phyloP scores from a whole-genome alignment of 2,888 invertebrate species.

The Plebejus argus region DNA sequence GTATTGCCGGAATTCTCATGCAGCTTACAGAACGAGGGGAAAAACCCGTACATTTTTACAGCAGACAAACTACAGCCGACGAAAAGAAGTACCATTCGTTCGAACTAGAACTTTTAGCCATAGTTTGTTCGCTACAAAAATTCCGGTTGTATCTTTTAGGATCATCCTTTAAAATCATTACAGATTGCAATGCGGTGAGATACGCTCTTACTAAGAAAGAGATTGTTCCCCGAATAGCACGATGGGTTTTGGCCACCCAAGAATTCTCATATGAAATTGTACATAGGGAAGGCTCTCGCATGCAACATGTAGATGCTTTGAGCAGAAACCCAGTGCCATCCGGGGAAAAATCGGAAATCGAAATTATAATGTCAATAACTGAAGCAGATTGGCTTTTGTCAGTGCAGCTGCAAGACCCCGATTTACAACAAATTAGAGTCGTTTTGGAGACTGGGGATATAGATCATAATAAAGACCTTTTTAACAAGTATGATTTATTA shows the following conservation, averaged over 20 bases:
- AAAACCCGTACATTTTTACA: slow-evolving; percentile 49
- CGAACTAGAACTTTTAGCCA: slow-evolving; percentile 43
- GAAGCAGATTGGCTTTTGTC: no score
- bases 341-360: slow-evolving; percentile 33
- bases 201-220: not conserved
- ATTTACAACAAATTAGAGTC: slow-evolving; percentile 39
- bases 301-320: not conserved
- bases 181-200: slow-evolving; percentile 42
- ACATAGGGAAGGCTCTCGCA: not conserved
- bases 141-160: slow-evolving; percentile 19
- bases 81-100: slow-evolving; percentile 53
- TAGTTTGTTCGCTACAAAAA: not conserved
- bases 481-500: slow-evolving; percentile 23
- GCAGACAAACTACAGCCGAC: slow-evolving; percentile 49
- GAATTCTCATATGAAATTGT: not conserved
- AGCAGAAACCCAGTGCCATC: not conserved
- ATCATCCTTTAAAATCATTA: not conserved
- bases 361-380: slow-evolving; percentile 35
- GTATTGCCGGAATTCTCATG: slow-evolving; percentile 17
- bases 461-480: slow-evolving; percentile 7
- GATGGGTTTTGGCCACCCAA: not conserved
- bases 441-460: not conserved
- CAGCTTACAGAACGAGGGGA: slow-evolving; percentile 38
- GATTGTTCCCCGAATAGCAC: slow-evolving; percentile 2
- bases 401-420: slow-evolving; percentile 43